Conservation (phyloP, 92 coral and sea anemone species). For the Porites evermanni region DNA sequence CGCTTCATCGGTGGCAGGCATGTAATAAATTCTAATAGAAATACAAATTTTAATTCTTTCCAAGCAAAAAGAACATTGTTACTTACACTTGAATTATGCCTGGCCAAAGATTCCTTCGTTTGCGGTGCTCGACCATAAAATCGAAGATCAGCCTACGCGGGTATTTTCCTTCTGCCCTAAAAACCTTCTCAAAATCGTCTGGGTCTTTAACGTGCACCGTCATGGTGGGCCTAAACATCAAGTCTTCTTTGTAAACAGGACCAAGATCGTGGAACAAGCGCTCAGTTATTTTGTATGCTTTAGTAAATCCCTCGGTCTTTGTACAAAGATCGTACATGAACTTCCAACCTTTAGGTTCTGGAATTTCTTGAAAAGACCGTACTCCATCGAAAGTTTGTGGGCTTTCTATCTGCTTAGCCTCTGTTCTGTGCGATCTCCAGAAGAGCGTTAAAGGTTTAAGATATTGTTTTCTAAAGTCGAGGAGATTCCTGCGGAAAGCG, state of each 20-base stretch:
- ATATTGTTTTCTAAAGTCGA: neutral
- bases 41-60: neutral
- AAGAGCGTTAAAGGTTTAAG: neutral
- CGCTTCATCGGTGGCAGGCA: too few species aligned
- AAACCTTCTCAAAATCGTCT: neutral
- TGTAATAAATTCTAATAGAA: too few species aligned
- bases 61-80: neutral
- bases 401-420: neutral
- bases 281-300: neutral
- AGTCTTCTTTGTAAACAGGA: neutral
- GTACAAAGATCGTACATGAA: neutral
- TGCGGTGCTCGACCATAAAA: neutral
- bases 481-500: conserved; percentile 33
- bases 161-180: conserved; percentile 14
- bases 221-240: neutral
- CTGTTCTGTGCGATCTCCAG: conserved; percentile 18
- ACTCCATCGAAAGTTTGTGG: neutral
- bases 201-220: conserved; percentile 1
- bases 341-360: neutral
- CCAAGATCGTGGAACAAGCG: neutral
- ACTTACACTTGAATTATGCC: neutral
- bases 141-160: neutral
- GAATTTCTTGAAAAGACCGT: neutral
- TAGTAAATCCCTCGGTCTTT: neutral
- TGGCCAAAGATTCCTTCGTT: neutral